Evolutionary conservation across 2,888 invertebrate genomes (phyloP).

Genomic region (Chironomus tentans): DNA sequence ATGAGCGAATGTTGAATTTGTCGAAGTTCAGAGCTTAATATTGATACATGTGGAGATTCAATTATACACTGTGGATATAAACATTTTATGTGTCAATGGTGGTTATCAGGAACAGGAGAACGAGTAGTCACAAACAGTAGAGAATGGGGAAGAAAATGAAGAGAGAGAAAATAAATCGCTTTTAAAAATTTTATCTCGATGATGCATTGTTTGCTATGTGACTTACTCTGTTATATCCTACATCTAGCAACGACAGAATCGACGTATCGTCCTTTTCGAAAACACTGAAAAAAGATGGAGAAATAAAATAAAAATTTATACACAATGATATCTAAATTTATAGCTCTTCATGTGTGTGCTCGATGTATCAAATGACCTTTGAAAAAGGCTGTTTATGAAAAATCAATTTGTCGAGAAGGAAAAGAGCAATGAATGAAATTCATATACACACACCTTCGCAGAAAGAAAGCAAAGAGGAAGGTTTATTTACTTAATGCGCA

Average conservation of each 20-base stretch:
- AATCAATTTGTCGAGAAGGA: too few species aligned
- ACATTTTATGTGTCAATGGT: slow-evolving; percentile 11
- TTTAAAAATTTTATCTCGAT: slow-evolving; percentile 14
- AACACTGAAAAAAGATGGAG: slow-evolving; percentile 50
- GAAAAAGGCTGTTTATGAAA: too few species aligned
- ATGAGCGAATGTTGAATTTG: slow-evolving; percentile 73
- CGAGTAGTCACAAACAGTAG: not conserved
- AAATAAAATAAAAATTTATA: slow-evolving; percentile 33
- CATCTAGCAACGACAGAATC: slow-evolving; percentile 66
- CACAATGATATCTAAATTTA: too few species aligned
- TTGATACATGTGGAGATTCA: slow-evolving; percentile 53
- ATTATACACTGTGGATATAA: slow-evolving; percentile 58
- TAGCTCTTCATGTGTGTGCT: too few species aligned
- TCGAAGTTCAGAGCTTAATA: slow-evolving; percentile 58
- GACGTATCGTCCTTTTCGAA: slow-evolving; percentile 76
- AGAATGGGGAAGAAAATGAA: not conserved
- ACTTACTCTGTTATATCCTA: slow-evolving; percentile 82
- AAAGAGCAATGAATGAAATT: too few species aligned
- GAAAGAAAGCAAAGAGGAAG: too few species aligned
- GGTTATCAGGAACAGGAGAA: not conserved
- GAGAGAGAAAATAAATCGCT: not conserved
- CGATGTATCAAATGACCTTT: too few species aligned
- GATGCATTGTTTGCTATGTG: not conserved
- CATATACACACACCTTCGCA: too few species aligned
- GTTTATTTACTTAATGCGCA: too few species aligned